phyloP scores from a whole-genome alignment of 2,888 invertebrate genomes.

The Cartodere bifasciata region DNA sequence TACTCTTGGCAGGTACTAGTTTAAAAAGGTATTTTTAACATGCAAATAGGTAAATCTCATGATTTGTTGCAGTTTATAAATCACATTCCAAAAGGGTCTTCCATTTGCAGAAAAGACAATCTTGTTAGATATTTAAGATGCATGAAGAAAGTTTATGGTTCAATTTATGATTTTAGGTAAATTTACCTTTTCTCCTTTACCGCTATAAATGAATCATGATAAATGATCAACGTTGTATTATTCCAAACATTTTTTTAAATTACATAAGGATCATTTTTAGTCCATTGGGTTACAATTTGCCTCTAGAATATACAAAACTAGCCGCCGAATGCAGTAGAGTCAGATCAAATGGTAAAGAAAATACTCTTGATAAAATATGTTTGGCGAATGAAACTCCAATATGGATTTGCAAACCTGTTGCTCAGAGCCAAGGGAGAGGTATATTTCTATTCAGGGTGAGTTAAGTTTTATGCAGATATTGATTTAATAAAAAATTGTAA shows the following conservation, averaged over 20 bases:
- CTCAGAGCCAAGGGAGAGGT: constrained; percentile 72
- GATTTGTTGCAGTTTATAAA: constrained; percentile 54
- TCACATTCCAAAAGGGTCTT: constrained; percentile 71
- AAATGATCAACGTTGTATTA: constrained; percentile 2
- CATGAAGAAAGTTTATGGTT: constrained; percentile 69
- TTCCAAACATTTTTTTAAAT: background rate
- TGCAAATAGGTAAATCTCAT: constrained; percentile 3
- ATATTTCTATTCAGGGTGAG: constrained; percentile 69
- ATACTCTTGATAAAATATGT: constrained; percentile 14
- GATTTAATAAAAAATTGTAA: no score
- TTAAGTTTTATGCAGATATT: no score
- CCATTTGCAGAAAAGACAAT: constrained; percentile 75
- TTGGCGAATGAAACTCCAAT: constrained; percentile 36
- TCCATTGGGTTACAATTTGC: constrained; percentile 69
- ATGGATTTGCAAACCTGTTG: constrained; percentile 86
- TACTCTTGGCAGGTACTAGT: constrained; percentile 57
- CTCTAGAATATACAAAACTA: constrained; percentile 71
- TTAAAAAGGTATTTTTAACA: no score
- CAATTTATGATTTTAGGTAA: constrained; percentile 74
- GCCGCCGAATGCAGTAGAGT: constrained; percentile 62
- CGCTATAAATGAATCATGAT: constrained; percentile 1
- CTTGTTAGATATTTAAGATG: constrained; percentile 64
- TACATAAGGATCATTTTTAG: constrained; percentile 34
- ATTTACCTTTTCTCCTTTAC: constrained; percentile 10
- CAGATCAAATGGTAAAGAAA: constrained; percentile 18